phyloP scores from a whole-genome alignment of 1,140 invertebrate species.

The Papilio xuthus region DNA sequence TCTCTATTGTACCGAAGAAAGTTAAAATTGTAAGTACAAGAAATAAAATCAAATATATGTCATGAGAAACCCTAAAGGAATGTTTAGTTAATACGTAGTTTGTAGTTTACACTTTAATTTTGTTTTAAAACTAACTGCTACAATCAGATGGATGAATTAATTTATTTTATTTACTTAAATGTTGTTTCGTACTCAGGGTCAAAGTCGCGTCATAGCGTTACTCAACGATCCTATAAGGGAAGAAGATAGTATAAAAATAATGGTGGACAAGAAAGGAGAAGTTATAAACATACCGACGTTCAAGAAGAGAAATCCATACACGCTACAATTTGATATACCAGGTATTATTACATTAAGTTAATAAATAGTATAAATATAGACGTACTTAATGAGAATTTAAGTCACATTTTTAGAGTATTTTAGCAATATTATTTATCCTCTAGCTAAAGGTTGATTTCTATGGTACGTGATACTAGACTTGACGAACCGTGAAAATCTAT shows the following conservation, averaged over 20 bases:
- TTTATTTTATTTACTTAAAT: constrained; percentile 39
- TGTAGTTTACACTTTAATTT: neutral
- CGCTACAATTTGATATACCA: constrained; percentile 89
- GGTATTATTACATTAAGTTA: constrained; percentile 62
- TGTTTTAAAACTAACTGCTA: neutral
- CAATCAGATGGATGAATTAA: constrained; percentile 23
- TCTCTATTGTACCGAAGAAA: constrained; percentile 90
- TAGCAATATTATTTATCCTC: no score
- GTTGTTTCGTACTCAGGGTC: constrained; percentile 82
- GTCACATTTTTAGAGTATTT: no score
- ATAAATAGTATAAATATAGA: no score
- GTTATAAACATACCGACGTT: constrained; percentile 87
- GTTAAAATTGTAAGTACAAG: constrained; percentile 86
- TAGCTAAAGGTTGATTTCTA: no score
- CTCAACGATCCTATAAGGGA: constrained; percentile 88
- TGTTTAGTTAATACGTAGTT: constrained; percentile 36
- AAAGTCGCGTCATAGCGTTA: constrained; percentile 90
- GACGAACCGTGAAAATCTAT: no score
- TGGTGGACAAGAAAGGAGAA: constrained; percentile 90
- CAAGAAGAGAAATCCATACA: constrained; percentile 91
- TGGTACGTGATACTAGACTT: no score
- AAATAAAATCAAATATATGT: constrained; percentile 28
- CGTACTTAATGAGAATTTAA: no score
- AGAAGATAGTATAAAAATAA: constrained; percentile 88
- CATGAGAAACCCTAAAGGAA: constrained; percentile 4